A percentile compares a stretch with the other conserved stretches of the same genome.
Conservation (phyloP, 92 coral and sea anemone genomes). For the Porites lobata region DNA sequence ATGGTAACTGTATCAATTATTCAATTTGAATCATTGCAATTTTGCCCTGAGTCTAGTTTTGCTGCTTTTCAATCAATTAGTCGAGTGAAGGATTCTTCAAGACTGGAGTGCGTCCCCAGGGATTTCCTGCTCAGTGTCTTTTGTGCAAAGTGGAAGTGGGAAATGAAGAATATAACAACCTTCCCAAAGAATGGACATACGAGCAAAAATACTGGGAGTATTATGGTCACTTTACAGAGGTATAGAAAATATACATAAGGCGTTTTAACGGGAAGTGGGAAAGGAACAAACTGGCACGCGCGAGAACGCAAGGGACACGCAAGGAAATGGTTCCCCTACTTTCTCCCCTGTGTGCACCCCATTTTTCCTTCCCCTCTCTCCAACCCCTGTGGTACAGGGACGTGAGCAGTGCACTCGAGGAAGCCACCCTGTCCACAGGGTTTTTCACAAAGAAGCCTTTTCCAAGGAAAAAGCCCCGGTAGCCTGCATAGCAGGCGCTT, state of each 20-base stretch:
- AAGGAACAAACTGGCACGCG: no score
- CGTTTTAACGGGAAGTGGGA: no score
- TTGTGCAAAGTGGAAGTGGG: conserved; percentile 88
- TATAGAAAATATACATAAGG: not conserved
- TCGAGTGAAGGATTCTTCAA: conserved; percentile 85
- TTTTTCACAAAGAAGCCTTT: no score
- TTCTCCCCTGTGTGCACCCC: no score
- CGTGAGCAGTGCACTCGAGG: no score
- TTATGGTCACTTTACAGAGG: conserved; percentile 71
- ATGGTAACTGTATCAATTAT: not conserved
- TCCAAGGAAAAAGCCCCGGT: no score
- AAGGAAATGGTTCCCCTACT: no score
- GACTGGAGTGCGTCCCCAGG: conserved; percentile 84
- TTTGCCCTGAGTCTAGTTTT: not conserved
- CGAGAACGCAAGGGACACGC: no score
- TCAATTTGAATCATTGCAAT: not conserved
- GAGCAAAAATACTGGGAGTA: conserved; percentile 75
- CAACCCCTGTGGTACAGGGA: no score
- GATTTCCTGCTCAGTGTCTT: conserved; percentile 90
- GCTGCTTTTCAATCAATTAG: conserved; percentile 41
- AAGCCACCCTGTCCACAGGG: no score
- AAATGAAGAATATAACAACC: conserved; percentile 65
- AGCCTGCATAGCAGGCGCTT: no score
- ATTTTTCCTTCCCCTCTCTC: no score
- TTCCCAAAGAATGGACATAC: conserved; percentile 79